These are phyloP conservation scores for Pandemis corylana DNA, from an alignment of 2,888 invertebrate species.

Conservation along the genomic window DNA sequence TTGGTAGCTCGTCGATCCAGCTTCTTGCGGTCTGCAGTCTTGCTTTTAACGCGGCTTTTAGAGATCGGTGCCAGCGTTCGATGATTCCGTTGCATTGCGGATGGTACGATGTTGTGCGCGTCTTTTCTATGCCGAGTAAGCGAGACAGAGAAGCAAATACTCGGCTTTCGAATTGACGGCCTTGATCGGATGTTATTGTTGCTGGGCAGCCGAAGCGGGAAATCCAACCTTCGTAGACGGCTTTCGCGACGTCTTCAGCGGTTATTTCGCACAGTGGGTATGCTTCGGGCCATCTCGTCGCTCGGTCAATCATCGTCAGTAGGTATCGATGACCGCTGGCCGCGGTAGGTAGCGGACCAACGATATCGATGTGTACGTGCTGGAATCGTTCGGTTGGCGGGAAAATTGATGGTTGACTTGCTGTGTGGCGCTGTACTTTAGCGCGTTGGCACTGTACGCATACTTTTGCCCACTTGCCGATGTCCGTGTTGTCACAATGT, in stretches of 20 bases:
- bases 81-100: not conserved
- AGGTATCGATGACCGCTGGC: not conserved
- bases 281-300: slow-evolving; percentile 15
- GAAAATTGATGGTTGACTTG: not conserved
- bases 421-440: slow-evolving; percentile 1
- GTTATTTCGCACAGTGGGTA: not conserved
- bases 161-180: too few relatives aligned
- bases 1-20: slow-evolving; percentile 18
- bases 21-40: not conserved
- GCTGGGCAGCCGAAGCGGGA: not conserved
- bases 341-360: slow-evolving; percentile 3
- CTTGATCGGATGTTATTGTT: not conserved
- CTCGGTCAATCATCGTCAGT: slow-evolving; percentile 2
- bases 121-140: slow-evolving; percentile 1
- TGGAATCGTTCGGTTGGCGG: not conserved
- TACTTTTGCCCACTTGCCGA: not conserved
- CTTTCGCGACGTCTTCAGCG: not conserved
- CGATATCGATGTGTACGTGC: slow-evolving; percentile 1
- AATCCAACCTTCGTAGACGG: slow-evolving; percentile 8
- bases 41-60: slow-evolving; percentile 5
- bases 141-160: not conserved
- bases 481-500: too few relatives aligned
- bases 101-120: not conserved
- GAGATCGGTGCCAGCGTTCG: not conserved
- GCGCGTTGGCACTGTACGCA: slow-evolving; percentile 3